Base-by-base conservation (phyloP, 2,888 invertebrate species). In the Lampropteryx suffumata region DNA sequence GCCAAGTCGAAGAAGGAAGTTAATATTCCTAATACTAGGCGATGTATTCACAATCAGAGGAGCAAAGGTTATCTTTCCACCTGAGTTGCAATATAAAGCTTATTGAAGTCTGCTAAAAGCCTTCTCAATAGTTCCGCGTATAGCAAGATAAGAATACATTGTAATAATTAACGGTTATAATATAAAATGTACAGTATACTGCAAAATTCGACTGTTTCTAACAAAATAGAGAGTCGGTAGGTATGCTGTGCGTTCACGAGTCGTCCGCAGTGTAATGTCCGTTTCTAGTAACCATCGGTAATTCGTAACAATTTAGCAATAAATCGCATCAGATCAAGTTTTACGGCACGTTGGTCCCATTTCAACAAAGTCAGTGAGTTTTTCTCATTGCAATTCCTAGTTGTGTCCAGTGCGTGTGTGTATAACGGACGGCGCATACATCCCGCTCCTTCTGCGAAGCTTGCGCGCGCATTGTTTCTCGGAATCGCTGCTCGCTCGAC, bases 381-480 rank as follows among this genome's bases (percentile, higher is more conserved):
- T 89, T 89, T 89, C 82, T 82, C 75, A 72, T 73, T 73, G 69
- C 76, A 75, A 82, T 84, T 82, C 84, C 85, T 83, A 87, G 85
- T 82, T 69, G 71, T 62, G 76, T 77, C 78, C 77, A 78, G 79
- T 73, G 61, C 64, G 71, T 71, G 69, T 50, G 47, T 41, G 48
- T 47, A 52, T 87, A 87, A 88, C 88, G 87, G 87, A 65, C 69
- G 65, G 55, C 66, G 68, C 64, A 63, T 67, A 68, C 73, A 69
- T 72, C 78, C 85, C 84, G 85, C 82, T 85, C 84, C 76, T 88
- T 89, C 85, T 78, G 73, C 81, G 88, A 88, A 88, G 69, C 71
- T 73, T 73, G 76, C 73, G 60, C 63, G 71, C 73, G 73, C 76
- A 85, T 90, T 89, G 88, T 87, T 89, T 90, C 88, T 88, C 30